Evolutionary conservation across 1,140 invertebrate genomes (phyloP).

Genomic region (Globodera ellingtonae): DNA sequence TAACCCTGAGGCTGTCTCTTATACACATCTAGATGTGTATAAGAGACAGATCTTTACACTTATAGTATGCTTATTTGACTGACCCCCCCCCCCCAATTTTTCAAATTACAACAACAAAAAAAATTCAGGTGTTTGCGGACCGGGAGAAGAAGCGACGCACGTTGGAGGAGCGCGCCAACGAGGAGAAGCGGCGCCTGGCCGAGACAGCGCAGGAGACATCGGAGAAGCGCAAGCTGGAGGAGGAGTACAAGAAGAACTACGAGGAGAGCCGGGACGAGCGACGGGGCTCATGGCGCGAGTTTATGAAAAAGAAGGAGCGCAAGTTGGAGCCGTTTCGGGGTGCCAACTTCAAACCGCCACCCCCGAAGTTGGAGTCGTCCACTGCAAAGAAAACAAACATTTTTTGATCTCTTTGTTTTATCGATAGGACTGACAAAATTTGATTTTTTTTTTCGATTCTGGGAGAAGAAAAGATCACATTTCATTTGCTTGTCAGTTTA

Average conservation of each 20-base stretch:
- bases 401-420: neutral
- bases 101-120: neutral
- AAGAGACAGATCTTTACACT: too few species aligned
- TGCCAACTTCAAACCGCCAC: conserved; percentile 46
- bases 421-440: too few species aligned
- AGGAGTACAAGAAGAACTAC: conserved; percentile 64
- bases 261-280: conserved; percentile 65
- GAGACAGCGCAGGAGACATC: conserved; percentile 52
- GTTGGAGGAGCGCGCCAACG: conserved; percentile 62
- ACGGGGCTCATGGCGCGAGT: conserved; percentile 44
- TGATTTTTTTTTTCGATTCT: neutral
- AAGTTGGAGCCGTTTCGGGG: conserved; percentile 45
- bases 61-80: neutral
- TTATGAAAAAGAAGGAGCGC: conserved; percentile 47
- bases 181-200: conserved; percentile 58
- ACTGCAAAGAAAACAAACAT: conserved; percentile 12
- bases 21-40: too few species aligned
- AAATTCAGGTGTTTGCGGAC: conserved; percentile 58
- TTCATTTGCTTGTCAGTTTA: conserved; percentile 15
- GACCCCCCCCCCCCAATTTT: neutral
- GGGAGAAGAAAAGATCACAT: neutral
- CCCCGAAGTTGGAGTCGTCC: conserved; percentile 42
- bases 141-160: conserved; percentile 60
- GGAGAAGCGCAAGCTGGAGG: conserved; percentile 63
- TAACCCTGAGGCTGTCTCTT: too few species aligned